These are phyloP conservation scores for Bagarius yarrelli DNA, from an alignment of 2,113 vertebrate genomes.

Conservation along the genomic window DNA sequence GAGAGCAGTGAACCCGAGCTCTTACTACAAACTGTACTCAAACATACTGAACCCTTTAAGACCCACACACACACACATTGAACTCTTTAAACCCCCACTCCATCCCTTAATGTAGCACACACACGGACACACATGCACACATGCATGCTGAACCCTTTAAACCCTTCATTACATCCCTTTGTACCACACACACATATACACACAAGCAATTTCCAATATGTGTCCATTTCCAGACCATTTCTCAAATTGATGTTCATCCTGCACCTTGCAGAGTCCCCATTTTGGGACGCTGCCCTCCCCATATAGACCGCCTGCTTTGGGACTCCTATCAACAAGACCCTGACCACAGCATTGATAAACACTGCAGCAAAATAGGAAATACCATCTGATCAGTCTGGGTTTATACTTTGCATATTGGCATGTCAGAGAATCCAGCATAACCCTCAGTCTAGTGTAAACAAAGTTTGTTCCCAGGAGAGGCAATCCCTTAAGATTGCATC, in stretches of 20 bases:
- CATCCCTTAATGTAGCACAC: constrained; percentile 26
- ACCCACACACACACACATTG: constrained; percentile 31
- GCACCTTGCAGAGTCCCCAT: constrained; percentile 34
- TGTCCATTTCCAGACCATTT: constrained; percentile 9
- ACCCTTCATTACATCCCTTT: constrained; percentile 40
- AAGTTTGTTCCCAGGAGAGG: not conserved
- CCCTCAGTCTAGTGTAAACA: constrained; percentile 6
- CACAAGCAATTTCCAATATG: constrained; percentile 11
- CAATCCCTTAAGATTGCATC: constrained; percentile 27
- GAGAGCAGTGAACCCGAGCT: constrained; percentile 38
- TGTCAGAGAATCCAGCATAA: constrained; percentile 27
- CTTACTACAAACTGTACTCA: constrained; percentile 41
- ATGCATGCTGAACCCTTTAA: constrained; percentile 35
- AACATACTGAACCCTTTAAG: constrained; percentile 43
- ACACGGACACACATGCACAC: constrained; percentile 6
- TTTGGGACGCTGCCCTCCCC: not conserved
- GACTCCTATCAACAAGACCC: not conserved
- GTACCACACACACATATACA: constrained; percentile 3
- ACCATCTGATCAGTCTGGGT: constrained; percentile 2
- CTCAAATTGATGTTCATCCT: constrained; percentile 16
- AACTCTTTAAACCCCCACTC: constrained; percentile 39
- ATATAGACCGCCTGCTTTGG: not conserved
- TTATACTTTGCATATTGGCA: constrained; percentile 28
- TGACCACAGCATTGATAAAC: not conserved
- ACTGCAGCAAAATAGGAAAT: constrained; percentile 23